These are phyloP conservation scores for Paradisaea rubra DNA, from an alignment of 2,113 vertebrate species.

Conservation along the genomic window DNA sequence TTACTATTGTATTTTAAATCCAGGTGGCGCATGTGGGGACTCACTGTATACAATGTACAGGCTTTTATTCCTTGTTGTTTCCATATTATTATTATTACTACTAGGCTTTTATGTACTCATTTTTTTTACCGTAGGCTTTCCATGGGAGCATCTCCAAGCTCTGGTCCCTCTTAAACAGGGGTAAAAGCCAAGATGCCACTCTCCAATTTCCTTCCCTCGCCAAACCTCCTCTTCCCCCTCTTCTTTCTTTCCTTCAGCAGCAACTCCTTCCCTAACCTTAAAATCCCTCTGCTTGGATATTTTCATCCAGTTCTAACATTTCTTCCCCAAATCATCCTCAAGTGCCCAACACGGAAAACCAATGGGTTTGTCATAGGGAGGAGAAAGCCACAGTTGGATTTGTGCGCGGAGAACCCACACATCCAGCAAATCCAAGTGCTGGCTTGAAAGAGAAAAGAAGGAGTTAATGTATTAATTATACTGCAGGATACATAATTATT, in stretches of 20 bases:
- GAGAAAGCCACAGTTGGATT: background rate
- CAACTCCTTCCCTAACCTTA: background rate
- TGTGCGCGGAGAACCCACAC: background rate
- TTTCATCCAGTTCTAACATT: background rate
- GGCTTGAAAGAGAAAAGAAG: background rate
- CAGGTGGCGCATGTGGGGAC: rapidly evolving
- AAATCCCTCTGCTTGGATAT: background rate
- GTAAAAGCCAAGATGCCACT: background rate
- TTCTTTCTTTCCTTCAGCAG: background rate
- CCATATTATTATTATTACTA: background rate
- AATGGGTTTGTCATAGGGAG: background rate
- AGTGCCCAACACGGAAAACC: background rate
- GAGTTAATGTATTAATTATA: background rate
- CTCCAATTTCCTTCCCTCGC: background rate
- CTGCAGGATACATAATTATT: background rate
- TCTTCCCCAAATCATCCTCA: background rate
- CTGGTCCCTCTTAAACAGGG: background rate
- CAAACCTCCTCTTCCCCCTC: background rate
- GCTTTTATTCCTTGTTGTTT: background rate
- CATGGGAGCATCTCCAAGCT: background rate
- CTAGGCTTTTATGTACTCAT: background rate
- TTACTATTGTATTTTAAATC: background rate
- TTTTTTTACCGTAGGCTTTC: background rate
- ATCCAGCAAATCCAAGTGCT: background rate
- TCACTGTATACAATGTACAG: rapidly evolving